A percentile compares a stretch with the other conserved stretches of the same genome.
phyloP scores from a whole-genome alignment of 1,140 invertebrate species.

The Drosophila lini region DNA sequence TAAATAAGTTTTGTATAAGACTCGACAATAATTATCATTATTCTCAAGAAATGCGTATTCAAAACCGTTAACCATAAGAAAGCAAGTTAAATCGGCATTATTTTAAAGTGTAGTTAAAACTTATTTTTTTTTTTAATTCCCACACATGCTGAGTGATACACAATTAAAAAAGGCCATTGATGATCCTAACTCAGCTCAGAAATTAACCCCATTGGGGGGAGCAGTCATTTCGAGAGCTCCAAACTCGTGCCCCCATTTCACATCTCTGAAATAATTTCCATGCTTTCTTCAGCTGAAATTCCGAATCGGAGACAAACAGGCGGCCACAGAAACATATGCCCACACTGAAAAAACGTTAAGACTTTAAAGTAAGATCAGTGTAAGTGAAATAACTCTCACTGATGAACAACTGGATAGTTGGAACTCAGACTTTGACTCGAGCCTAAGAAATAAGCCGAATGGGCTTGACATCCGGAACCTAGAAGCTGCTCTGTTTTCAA shows the following conservation, averaged over 20 bases:
- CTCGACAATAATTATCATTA: not conserved
- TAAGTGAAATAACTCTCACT: not conserved
- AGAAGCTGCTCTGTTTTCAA: not conserved
- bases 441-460: not conserved
- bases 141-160: slow-evolving; percentile 1
- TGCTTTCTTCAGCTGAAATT: slow-evolving; percentile 40
- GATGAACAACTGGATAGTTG: no score
- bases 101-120: not conserved
- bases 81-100: not conserved
- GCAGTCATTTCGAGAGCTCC: slow-evolving; percentile 28
- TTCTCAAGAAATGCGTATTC: no score
- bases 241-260: slow-evolving; percentile 49
- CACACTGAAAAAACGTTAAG: slow-evolving; percentile 11
- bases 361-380: not conserved
- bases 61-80: no score
- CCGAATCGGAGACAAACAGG: slow-evolving; percentile 21
- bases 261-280: slow-evolving; percentile 34
- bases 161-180: slow-evolving; percentile 8
- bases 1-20: not conserved
- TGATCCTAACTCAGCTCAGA: slow-evolving; percentile 12
- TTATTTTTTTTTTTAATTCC: slow-evolving; percentile 2
- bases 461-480: not conserved
- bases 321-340: slow-evolving; percentile 24
- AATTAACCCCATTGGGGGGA: slow-evolving; percentile 38
- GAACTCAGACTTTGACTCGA: not conserved